Base-by-base conservation (phyloP, 2,888 invertebrate genomes). In the Eupithecia pulchellata region DNA sequence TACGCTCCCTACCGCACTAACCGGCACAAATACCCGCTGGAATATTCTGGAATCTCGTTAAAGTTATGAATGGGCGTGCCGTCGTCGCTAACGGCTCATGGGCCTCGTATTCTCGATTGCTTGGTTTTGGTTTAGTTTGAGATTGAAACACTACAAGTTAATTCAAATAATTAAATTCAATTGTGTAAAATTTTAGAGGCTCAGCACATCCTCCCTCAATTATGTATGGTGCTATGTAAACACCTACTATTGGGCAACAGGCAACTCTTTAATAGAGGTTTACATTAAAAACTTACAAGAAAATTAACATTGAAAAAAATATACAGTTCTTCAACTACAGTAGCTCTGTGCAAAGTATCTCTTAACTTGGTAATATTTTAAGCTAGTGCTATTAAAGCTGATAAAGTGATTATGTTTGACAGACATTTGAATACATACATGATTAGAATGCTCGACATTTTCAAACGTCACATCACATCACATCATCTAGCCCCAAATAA, bases 41-140 rank as follows among this genome's bases (percentile, higher is more conserved):
- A 75, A 76, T 78, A 78, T 78, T 75, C 78, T 75, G 75, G 72
- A 72, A 77, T 77, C 74, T 78, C 72, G 78, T 78, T 78, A 78
- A 71, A 72, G 75, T 77, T 75, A 78, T 73, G 78, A 74, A 75
- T 73, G 71, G 69, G 52, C 20, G 58, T 68, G 55, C 66, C 68
- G 69, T 70, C 66, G 66, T 70, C 66, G 66, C 69, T 71, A 8
- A 60, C 29, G 67, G 62, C 67, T 62, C 73, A 61, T 9, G 70
- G 67, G 63, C 60, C 68, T 63, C 63, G 61, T 68, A 69, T 55
- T 30, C 55, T 62, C 67, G 20, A 60, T 64, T 39, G 42, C 71
- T 66, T 60, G 58, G 30, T 30, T 30, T 29, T n/a, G n/a, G 27
- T n/a, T 30, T 30, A 60, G 11, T 60, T 52, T 52, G 20, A 52